Evolutionary conservation across 2,797 vertebrate species (phyloP).

Genomic region (Tamandua tetradactyla): DNA sequence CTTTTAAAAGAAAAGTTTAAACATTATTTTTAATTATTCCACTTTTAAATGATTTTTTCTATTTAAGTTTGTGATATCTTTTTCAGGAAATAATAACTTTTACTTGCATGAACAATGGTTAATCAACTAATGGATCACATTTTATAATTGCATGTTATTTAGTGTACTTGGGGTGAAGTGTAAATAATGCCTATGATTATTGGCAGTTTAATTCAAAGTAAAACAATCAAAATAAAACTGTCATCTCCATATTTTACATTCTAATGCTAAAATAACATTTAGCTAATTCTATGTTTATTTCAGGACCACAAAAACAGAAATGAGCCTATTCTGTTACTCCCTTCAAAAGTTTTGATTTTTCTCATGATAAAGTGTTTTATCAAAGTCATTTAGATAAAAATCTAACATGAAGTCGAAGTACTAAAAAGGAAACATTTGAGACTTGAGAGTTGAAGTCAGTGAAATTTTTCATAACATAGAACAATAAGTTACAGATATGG

Average conservation of each 20-base stretch:
- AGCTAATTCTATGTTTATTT: conserved; percentile 24
- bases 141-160: not conserved
- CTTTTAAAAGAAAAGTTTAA: not conserved
- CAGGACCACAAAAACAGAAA: not conserved
- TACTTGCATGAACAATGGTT: not conserved
- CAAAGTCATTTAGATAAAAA: not conserved
- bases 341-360: conserved; percentile 4
- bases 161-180: not conserved
- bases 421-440: not conserved
- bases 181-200: conserved; percentile 1
- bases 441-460: not conserved
- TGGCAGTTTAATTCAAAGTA: conserved; percentile 29
- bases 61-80: not conserved
- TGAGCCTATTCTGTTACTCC: not conserved
- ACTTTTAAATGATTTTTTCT: conserved; percentile 12
- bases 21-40: not conserved
- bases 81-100: conserved; percentile 11
- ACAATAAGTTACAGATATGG: not conserved
- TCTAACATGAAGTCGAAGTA: not conserved
- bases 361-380: not conserved
- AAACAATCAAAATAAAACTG: conserved; percentile 2
- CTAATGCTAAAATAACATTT: not conserved
- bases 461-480: not conserved
- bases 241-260: not conserved
- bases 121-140: not conserved